Evolutionary conservation across 2,888 invertebrate species (phyloP), one percentile per base, ranked within the genome.

Genomic region (Eudasyphora cyanicolor): DNA sequence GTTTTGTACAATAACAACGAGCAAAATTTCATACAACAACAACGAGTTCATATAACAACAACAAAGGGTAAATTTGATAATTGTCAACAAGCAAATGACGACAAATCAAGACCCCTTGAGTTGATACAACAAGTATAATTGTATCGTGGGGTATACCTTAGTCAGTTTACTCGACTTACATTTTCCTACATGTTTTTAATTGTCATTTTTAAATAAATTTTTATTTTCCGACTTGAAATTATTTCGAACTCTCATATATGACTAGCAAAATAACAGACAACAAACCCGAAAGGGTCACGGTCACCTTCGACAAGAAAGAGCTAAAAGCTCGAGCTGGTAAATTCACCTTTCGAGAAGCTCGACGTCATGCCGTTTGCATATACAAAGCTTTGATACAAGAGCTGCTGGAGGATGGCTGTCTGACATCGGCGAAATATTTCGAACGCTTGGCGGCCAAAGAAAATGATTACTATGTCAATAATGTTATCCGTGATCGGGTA

Each of bases 181-280:
- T n/a, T n/a, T n/a, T n/a, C n/a, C n/a, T n/a, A 10, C 91, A 91
- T 42, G 84, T 91, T n/a, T 87, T 89, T 70, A 90, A 88, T 57
- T 91, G 29, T 38, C 27, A 24, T 35, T 35, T 35, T 35, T n/a
- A n/a, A n/a, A n/a, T n/a, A n/a, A n/a, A 35, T 35, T 35, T 35
- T 35, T 5, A 35, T 35, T 35, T 10, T 7, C 5, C 35, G 10
- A 35, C 6, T 60, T 27, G 27, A 60, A 14, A 38, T 29, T 51
- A 27, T 76, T 64, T 62, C 49, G n/a, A n/a, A n/a, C n/a, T n/a
- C n/a, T n/a, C n/a, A n/a, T n/a, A n/a, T n/a, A n/a, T n/a, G n/a
- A n/a, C n/a, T n/a, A 38, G n/a, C 4, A 42, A 35, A 67, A 67
- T 67, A 45, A 12, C 42, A 2, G 21, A 42, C 10, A 21, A 17